A percentile compares a stretch with the other conserved stretches of the same genome.
phyloP scores from a whole-genome alignment of 2,797 vertebrate genomes.

The Picus viridis region DNA sequence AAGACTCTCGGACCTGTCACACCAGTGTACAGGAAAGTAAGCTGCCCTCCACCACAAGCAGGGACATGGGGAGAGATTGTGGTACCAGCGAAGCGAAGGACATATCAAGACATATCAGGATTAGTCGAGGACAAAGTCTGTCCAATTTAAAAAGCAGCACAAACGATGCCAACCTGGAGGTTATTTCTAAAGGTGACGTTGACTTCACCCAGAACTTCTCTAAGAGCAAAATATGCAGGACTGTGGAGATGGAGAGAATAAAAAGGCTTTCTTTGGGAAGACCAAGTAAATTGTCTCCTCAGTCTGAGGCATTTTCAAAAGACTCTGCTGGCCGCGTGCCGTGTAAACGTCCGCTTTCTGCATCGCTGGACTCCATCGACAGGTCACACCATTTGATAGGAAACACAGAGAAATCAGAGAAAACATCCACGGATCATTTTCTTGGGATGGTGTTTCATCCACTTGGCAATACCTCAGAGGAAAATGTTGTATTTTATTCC shows the following conservation, averaged over 20 bases:
- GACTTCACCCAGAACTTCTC: constrained; percentile 60
- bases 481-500: constrained; percentile 80
- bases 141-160: constrained; percentile 66
- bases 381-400: constrained; percentile 47
- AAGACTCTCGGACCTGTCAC: constrained; percentile 81
- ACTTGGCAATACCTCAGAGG: constrained; percentile 82
- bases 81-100: constrained; percentile 74
- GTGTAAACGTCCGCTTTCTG: constrained; percentile 80
- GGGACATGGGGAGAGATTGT: constrained; percentile 81
- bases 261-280: constrained; percentile 77
- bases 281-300: constrained; percentile 61
- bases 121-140: constrained; percentile 68
- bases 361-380: constrained; percentile 78
- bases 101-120: constrained; percentile 21
- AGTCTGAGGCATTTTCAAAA: constrained; percentile 55
- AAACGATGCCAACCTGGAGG: constrained; percentile 62
- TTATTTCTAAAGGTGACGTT: constrained; percentile 54
- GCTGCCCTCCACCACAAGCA: constrained; percentile 55
- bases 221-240: constrained; percentile 73
- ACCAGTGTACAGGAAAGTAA: constrained; percentile 74
- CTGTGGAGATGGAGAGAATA: constrained; percentile 73
- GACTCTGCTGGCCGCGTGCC: constrained; percentile 41
- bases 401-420: constrained; percentile 55
- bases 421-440: constrained; percentile 59
- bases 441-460: constrained; percentile 76